Base-by-base conservation (phyloP, 2,113 vertebrate species). In the Lycaon pictus region DNA sequence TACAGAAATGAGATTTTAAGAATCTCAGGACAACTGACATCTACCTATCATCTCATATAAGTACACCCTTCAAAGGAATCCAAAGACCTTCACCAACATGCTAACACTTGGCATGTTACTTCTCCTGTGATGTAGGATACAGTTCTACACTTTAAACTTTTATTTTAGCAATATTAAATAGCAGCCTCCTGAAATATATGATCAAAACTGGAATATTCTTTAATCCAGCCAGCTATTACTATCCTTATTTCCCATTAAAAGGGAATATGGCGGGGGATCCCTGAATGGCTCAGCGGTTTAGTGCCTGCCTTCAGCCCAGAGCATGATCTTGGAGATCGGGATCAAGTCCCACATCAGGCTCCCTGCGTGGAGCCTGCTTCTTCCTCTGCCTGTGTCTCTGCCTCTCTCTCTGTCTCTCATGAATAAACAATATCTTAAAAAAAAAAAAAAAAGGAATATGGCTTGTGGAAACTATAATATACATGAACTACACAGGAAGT, bases 121-220 rank as follows among this genome's bases (percentile, higher is more conserved):
- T 83, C 22, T 76, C 67, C 43, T 85, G 53, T 17, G 8, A 72
- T 35, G 10, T 10, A 92, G 4, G 71, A 60, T 55, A 85, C 9
- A 93, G 37, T 82, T 95, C 32, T 90, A 93, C 88, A 85, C 20
- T 60, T 56, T 62, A 32, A 60, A 77, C 35, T 91, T 96, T 84
- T 63, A 15, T 65, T 84, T 96, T 96, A 67, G 35, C 58, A 77
- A 62, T 85, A 82, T 92, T 80, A 83, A 94, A 85, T 7, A 90
- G 32, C 13, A 90, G 63, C 10, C 22, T 48, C 10, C 25, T 92
- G 27, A 93, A 86, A 90, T 76, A 71, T 19, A 88, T 8, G 19
- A 91, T 17, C 23, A 80, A 55, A 93, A 83, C 43, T 72, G 11
- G 55, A 92, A 83, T 65, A 83, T 43, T 55, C 29, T 90, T 92